Evolutionary conservation across 2,797 vertebrate genomes (phyloP).

Genomic region (Melanotaenia boesemani): DNA sequence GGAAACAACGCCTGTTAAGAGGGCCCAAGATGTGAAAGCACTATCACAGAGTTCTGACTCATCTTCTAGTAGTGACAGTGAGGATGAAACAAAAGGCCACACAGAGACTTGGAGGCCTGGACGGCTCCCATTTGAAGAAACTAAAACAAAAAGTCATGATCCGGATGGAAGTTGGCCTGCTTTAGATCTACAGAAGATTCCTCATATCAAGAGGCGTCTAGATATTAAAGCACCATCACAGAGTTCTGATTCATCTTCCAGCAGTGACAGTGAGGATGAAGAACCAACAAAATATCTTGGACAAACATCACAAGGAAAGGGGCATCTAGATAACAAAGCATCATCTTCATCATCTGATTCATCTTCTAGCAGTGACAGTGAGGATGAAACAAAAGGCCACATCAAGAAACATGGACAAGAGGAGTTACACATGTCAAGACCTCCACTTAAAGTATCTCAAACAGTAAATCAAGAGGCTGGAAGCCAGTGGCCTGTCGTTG

Average conservation of each 20-base stretch:
- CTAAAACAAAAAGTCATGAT: no score
- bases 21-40: slow-evolving; percentile 13
- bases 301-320: neutral
- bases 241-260: neutral
- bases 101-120: no score
- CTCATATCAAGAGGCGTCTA: slow-evolving; percentile 9
- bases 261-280: slow-evolving; percentile 18
- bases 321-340: slow-evolving; percentile 26
- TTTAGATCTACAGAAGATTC: no score
- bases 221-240: neutral
- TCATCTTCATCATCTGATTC: neutral
- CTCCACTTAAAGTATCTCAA: neutral
- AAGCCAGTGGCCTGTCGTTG: slow-evolving; percentile 1
- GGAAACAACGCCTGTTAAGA: no score
- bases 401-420: neutral
- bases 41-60: neutral
- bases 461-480: neutral
- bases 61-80: slow-evolving; percentile 46
- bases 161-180: no score
- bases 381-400: slow-evolving; percentile 4
- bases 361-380: slow-evolving; percentile 36
- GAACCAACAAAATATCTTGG: neutral
- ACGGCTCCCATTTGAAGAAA: no score
- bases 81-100: slow-evolving; percentile 5
- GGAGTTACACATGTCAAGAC: rapidly evolving